Evolutionary conservation across 2,113 vertebrate genomes (phyloP).

Genomic region (Mohoua ochrocephala): DNA sequence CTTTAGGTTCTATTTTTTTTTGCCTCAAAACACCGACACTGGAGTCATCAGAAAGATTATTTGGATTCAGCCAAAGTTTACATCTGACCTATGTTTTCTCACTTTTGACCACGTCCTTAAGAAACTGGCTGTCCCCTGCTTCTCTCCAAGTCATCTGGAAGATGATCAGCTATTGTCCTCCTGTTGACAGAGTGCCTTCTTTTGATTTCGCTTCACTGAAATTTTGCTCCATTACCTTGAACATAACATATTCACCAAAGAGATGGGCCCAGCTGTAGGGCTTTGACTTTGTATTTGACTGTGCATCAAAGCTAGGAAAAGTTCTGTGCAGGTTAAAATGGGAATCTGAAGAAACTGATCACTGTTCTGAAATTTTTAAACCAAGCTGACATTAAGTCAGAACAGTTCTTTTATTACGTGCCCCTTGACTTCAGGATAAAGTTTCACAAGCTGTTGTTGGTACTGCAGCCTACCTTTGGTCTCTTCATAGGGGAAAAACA

Average conservation of each 20-base stretch:
- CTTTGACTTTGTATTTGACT: neutral
- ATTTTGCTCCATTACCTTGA: neutral
- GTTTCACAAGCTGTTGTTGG: neutral
- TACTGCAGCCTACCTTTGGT: neutral
- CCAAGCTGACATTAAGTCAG: neutral
- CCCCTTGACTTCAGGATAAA: neutral
- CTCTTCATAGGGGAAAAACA: neutral
- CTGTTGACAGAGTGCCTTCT: neutral
- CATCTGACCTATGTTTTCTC: neutral
- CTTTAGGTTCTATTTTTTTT: neutral
- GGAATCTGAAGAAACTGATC: neutral
- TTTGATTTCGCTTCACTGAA: neutral
- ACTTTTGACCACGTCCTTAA: neutral
- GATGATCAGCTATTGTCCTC: neutral
- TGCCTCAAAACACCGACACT: accelerated
- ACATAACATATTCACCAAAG: neutral
- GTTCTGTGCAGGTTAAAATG: neutral
- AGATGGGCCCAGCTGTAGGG: neutral
- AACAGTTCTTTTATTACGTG: neutral
- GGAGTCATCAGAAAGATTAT: neutral
- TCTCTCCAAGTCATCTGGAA: neutral
- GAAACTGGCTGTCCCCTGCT: neutral
- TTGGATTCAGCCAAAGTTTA: neutral
- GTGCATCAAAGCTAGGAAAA: neutral
- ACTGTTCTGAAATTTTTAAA: neutral